Evolutionary conservation across 2,888 invertebrate species (phyloP).

Genomic region (Xanthia icteritia): DNA sequence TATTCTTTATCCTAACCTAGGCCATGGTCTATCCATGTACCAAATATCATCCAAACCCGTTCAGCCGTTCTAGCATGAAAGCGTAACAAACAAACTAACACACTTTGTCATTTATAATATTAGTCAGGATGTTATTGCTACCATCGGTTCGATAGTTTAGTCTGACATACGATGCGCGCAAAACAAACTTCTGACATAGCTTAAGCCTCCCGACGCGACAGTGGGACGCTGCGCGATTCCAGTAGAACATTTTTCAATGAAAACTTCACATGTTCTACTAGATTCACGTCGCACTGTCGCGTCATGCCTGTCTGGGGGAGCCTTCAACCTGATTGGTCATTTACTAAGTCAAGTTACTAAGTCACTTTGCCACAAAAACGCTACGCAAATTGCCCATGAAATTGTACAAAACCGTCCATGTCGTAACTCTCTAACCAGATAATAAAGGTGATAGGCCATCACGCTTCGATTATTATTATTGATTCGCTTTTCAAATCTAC

Average conservation of each 20-base stretch:
- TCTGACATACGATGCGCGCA: not conserved
- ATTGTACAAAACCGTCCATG: constrained; percentile 38
- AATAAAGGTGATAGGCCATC: constrained; percentile 32
- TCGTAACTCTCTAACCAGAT: constrained; percentile 39
- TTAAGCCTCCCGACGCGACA: too few species aligned
- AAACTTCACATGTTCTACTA: not conserved
- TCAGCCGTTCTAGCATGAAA: too few species aligned
- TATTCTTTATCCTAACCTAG: too few species aligned
- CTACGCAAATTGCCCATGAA: constrained; percentile 44
- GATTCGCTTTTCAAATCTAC: constrained; percentile 7
- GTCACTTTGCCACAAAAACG: constrained; percentile 25
- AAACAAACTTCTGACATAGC: not conserved
- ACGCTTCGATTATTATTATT: constrained; percentile 18
- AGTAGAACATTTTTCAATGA: not conserved
- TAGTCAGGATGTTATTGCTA: not conserved
- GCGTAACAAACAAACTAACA: too few species aligned
- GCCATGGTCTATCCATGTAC: too few species aligned
- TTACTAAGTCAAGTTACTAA: too few species aligned
- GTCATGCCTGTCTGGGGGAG: not conserved
- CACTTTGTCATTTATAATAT: too few species aligned
- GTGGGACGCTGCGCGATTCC: not conserved
- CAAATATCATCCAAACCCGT: too few species aligned
- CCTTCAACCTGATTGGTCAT: not conserved
- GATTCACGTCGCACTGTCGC: not conserved
- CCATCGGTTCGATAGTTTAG: not conserved